Base-by-base conservation (phyloP, 2,113 vertebrate species). In the Melozone crissalis region DNA sequence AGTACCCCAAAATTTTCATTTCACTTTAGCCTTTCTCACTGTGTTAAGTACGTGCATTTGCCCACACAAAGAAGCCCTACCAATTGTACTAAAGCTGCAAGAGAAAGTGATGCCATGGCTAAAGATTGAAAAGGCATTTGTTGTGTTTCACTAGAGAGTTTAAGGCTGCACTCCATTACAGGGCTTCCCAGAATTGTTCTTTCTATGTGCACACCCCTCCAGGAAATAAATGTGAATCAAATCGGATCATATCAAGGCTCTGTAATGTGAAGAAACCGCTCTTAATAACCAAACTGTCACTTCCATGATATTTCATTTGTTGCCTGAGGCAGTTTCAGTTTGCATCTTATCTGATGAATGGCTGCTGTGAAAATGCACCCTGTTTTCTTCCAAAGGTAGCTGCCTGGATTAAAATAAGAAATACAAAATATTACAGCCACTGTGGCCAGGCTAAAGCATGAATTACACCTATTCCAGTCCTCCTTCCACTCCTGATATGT, bases 191-290 rank as follows among this genome's bases (percentile, higher is more conserved):
- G 55, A 90, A 57, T 49, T 91, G 63, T 76, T 89, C 74, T 82
- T 95, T 76, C 66, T 62, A 1, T 80, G 75, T 71, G 31, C 24
- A 44, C 55, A 51, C 30, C 33, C 51, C 62, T 91, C 21, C 44
- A 83, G 75, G 72, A 94, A 82, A 81, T 71, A 69, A 47, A 71
- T 43, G 47, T 74, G 76, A 78, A 86, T 93, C 82, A 75, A 41
- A 73, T 88, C 58, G 74, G 67, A 67, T 90, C 37, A 13, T 59
- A 61, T 86, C 72, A 84, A 35, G 57, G 30, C 61, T 92, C 26
- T 81, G 49, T 81, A 90, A 96, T 85, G 39, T 47, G 93, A 86
- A 91, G 75, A 92, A 94, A 85, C 85, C 80, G 74, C n/a, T 83
- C 57, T 86, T 96, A 88, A 93, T 92, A 88, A 94, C 65, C 31